A percentile compares a stretch with the other conserved stretches of the same genome.
phyloP scores from a whole-genome alignment of 2,888 invertebrate genomes.

The Sturmia bella region DNA sequence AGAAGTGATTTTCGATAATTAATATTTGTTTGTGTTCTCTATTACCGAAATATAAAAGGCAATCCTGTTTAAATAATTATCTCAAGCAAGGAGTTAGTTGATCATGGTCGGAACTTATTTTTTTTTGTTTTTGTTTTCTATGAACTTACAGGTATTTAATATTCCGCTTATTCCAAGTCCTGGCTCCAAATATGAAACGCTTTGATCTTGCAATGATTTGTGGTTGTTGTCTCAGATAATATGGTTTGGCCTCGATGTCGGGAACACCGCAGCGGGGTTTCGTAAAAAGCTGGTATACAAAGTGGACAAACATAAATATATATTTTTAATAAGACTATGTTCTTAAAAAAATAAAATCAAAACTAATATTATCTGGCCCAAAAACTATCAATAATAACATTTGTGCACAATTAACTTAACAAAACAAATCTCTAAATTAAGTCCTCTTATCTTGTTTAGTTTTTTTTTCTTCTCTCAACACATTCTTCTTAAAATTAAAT shows the following conservation, averaged over 20 bases:
- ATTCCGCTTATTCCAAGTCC: constrained; percentile 87
- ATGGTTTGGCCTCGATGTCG: constrained; percentile 83
- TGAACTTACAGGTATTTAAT: constrained; percentile 86
- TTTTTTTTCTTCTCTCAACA: background rate
- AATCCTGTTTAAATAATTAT: too few species aligned
- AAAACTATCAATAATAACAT: constrained; percentile 14
- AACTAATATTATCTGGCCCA: constrained; percentile 1
- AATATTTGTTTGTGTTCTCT: too few species aligned
- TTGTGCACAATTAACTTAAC: constrained; percentile 5
- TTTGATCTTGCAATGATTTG: constrained; percentile 77
- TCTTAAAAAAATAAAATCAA: too few species aligned
- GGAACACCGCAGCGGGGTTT: constrained; percentile 88
- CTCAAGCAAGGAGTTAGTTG: too few species aligned
- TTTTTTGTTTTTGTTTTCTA: background rate
- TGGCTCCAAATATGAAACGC: constrained; percentile 84
- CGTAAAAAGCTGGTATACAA: constrained; percentile 84
- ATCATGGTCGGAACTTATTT: too few species aligned
- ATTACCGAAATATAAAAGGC: too few species aligned
- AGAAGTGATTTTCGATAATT: too few species aligned
- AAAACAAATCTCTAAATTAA: background rate
- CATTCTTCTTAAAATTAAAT: constrained; percentile 12
- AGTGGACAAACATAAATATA: background rate
- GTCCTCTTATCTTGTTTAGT: constrained; percentile 39
- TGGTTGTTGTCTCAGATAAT: constrained; percentile 65
- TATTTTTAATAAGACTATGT: too few species aligned